Evolutionary conservation across 1,140 invertebrate genomes (phyloP), one percentile per base, ranked within the genome.

Genomic region (Drosophila carrolli): DNA sequence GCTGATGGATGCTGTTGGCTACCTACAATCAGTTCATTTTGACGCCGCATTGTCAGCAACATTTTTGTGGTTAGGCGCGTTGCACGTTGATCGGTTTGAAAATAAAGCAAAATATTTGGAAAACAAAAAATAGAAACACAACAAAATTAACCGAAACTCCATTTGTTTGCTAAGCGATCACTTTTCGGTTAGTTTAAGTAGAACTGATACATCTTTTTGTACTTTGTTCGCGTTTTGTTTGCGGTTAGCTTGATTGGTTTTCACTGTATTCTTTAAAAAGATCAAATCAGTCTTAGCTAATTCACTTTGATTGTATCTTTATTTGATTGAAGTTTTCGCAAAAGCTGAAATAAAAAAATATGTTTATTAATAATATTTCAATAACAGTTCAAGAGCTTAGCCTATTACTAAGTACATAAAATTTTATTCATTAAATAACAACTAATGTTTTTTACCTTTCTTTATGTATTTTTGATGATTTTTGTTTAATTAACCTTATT

Each of bases 41-140:
- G 91, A 62, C 91, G 91, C 74, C 92, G 90, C 92, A 92, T 92
- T 86, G 92, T 92, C 91, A 92, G 91, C 92, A 92, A 91, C 90
- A 92, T 92, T 91, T 92, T 92, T 73, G 74, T 56, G 58, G 60
- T 67, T 59, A 38, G 46, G 44, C 47, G 48, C 60, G 50, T 61
- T 50, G 35, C 16, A 57, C 51, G 58, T 57, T 51, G 51, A 47
- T 37, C 61, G 57, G 43, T 46, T 19, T 13, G 63, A 56, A 67
- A 67, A 72, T 37, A 59, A 72, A 73, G 73, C 47, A 44, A 60
- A 89, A 91, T 38, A 27, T 46, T 78, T 75, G 37, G 48, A 76
- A 81, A 81, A 85, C 56, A 66, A 82, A 81, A 66, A 68, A 81
- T 27, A 53, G 4, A 90, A 88, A 67, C 72, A 67, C 73, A 54